These are phyloP conservation scores for Aegotheles bennettii DNA, from an alignment of 2,113 vertebrate genomes.

Conservation along the genomic window DNA sequence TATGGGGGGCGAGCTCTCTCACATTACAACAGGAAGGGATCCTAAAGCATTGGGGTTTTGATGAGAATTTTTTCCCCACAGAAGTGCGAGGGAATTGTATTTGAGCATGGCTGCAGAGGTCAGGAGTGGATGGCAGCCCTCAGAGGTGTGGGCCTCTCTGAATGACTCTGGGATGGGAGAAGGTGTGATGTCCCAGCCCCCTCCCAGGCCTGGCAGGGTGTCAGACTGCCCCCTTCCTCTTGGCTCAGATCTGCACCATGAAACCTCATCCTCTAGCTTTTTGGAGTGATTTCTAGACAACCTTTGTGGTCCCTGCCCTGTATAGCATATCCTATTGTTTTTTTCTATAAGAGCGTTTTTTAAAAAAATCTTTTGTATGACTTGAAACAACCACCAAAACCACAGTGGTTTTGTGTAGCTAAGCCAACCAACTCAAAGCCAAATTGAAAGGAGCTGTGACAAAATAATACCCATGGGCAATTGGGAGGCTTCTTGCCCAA, in stretches of 20 bases:
- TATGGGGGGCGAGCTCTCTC: rapidly evolving
- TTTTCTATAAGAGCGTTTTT: background rate
- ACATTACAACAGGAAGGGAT: background rate
- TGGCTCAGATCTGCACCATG: background rate
- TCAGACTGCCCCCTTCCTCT: rapidly evolving
- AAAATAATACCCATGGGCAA: background rate
- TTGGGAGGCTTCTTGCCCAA: background rate
- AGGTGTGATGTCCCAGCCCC: no score
- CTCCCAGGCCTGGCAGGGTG: no score
- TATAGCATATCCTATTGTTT: background rate
- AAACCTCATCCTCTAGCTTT: background rate
- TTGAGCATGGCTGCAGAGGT: rapidly evolving
- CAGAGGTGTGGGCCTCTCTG: rapidly evolving
- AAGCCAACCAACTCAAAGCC: background rate
- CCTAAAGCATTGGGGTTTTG: background rate
- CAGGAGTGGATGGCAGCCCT: background rate
- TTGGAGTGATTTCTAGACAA: background rate
- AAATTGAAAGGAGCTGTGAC: background rate
- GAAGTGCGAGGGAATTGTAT: rapidly evolving
- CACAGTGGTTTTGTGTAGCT: background rate
- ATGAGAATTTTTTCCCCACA: background rate
- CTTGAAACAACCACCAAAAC: background rate
- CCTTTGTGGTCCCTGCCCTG: background rate
- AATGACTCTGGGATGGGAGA: background rate
- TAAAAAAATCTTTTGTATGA: background rate